Evolutionary conservation across 2,113 vertebrate genomes (phyloP).

Genomic region (Vulpes ferrilata): DNA sequence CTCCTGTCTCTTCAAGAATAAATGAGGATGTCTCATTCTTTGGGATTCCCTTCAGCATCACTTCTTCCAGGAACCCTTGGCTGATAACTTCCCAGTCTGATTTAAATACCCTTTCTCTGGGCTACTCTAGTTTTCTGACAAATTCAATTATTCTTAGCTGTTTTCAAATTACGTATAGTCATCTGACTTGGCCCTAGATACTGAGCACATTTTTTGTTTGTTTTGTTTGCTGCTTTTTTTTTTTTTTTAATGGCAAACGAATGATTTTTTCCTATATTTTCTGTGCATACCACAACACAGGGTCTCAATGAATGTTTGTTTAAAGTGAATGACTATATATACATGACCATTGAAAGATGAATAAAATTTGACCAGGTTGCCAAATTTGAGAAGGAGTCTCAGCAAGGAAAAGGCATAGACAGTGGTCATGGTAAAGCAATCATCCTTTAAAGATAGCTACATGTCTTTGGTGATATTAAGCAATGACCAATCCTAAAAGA

Average conservation of each 20-base stretch:
- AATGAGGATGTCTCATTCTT: fast-evolving
- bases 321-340: neutral
- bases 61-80: neutral
- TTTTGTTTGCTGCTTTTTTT: neutral
- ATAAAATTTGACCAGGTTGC: neutral
- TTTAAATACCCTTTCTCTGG: fast-evolving
- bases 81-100: neutral
- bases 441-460: fast-evolving
- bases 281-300: neutral
- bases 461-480: neutral
- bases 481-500: neutral
- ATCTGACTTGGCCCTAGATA: neutral
- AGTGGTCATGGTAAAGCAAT: fast-evolving
- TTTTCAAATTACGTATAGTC: neutral
- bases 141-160: neutral
- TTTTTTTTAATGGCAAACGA: neutral
- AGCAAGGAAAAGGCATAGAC: neutral
- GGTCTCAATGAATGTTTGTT: neutral
- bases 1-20: neutral
- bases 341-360: neutral
- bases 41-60: too few species aligned
- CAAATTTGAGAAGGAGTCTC: neutral
- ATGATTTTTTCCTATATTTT: neutral
- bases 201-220: neutral
- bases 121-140: neutral